These are phyloP conservation scores for Apamea epomidion DNA, from an alignment of 2,888 invertebrate species.

Conservation along the genomic window DNA sequence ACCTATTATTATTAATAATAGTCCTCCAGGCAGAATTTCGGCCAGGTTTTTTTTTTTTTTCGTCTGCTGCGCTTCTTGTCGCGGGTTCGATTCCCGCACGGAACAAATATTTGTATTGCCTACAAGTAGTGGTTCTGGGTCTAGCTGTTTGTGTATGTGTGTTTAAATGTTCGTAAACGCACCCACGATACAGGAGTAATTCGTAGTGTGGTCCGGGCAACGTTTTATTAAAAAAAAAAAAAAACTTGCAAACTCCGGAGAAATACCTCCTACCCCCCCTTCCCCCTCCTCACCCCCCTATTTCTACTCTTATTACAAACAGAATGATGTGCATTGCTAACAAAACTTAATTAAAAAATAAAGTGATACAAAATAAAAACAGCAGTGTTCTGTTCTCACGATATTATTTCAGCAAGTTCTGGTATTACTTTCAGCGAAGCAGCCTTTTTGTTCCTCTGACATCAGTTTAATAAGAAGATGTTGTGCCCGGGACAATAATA, in stretches of 20 bases:
- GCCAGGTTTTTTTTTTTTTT: too few relatives aligned
- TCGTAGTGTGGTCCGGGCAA: too few relatives aligned
- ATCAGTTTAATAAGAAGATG: slow-evolving; percentile 43
- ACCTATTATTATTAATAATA: not conserved
- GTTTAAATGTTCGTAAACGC: too few relatives aligned
- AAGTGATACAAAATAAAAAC: slow-evolving; percentile 6
- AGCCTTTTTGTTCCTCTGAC: slow-evolving; percentile 29
- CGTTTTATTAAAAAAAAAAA: too few relatives aligned
- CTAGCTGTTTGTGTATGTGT: too few relatives aligned
- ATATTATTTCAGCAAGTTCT: slow-evolving; percentile 16
- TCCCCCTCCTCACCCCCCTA: not conserved
- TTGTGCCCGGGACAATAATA: slow-evolving; percentile 31
- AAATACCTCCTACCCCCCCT: not conserved
- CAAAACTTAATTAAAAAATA: slow-evolving; percentile 32
- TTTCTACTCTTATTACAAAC: not conserved
- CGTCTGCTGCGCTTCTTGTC: too few relatives aligned
- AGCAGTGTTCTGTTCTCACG: slow-evolving; percentile 18
- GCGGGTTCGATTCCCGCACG: too few relatives aligned
- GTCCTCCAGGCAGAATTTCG: not conserved
- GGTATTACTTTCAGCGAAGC: slow-evolving; percentile 31
- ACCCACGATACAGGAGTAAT: too few relatives aligned
- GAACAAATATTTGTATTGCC: too few relatives aligned
- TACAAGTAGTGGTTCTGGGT: too few relatives aligned
- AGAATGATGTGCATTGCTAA: not conserved
- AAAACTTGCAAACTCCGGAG: not conserved